Conservation (phyloP, 2,797 vertebrate species). For the Pelodytes ibericus region DNA sequence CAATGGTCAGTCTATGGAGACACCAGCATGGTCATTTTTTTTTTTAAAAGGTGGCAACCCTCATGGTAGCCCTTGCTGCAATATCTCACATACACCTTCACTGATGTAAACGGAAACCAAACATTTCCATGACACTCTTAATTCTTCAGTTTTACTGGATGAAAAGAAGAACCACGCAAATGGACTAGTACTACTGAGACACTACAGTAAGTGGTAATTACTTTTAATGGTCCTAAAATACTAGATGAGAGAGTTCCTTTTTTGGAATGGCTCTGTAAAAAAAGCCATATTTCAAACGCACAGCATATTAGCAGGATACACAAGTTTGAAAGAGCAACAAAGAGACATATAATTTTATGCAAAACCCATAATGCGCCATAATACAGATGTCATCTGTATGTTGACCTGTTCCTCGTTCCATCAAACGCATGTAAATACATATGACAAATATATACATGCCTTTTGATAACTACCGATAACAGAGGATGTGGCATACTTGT, state of each 20-base stretch:
- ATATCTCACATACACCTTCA: constrained; percentile 22
- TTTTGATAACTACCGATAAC: constrained; percentile 17
- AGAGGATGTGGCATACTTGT: constrained; percentile 59
- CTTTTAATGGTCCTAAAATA: constrained; percentile 42
- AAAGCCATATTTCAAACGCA: constrained; percentile 37
- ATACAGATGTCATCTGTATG: constrained; percentile 8
- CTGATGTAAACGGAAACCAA: constrained; percentile 14
- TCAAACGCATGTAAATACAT: constrained; percentile 7
- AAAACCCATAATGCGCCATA: background rate
- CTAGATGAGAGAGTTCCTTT: constrained; percentile 16
- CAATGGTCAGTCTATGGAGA: too few relatives aligned
- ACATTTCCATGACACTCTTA: constrained; percentile 11
- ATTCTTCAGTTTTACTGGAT: constrained; percentile 22
- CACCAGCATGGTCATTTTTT: too few relatives aligned
- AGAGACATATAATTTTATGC: too few relatives aligned
- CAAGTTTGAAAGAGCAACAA: background rate
- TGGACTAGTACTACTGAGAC: constrained; percentile 36
- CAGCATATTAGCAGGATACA: constrained; percentile 18
- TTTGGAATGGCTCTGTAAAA: constrained; percentile 48
- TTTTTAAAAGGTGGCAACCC: too few relatives aligned
- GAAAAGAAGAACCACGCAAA: constrained; percentile 31
- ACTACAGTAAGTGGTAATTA: constrained; percentile 35
- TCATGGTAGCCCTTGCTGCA: constrained; percentile 22
- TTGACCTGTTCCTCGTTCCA: constrained; percentile 25
- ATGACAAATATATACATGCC: constrained; percentile 46